Evolutionary conservation across 2,888 invertebrate species (phyloP).

Genomic region (Dasypogon diadema): DNA sequence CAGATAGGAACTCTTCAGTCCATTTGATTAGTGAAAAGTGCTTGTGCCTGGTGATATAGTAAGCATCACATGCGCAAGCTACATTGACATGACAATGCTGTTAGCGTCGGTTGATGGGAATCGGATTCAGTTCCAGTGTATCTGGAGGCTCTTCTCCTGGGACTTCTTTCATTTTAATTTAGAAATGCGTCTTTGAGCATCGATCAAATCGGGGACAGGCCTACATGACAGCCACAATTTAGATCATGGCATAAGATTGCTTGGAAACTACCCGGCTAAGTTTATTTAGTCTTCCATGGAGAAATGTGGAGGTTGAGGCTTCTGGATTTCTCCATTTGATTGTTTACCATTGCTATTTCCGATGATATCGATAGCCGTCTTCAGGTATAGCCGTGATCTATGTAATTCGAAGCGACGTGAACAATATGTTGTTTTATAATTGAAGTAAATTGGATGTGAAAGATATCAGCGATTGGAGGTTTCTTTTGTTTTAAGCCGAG

Average conservation of each 20-base stretch:
- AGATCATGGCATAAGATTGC: constrained; percentile 51
- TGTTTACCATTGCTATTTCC: constrained; percentile 34
- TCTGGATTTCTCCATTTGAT: constrained; percentile 46
- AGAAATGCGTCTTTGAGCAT: constrained; percentile 52
- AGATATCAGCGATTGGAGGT: constrained; percentile 34
- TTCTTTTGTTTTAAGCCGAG: constrained; percentile 1
- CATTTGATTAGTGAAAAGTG: constrained; percentile 43
- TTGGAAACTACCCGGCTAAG: constrained; percentile 27
- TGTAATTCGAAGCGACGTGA: constrained; percentile 41
- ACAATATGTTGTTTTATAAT: constrained; percentile 50
- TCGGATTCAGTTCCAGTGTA: constrained; percentile 36
- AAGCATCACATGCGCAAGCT: constrained; percentile 14
- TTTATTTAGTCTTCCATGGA: constrained; percentile 36
- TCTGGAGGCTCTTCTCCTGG: constrained; percentile 28
- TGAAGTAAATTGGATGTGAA: constrained; percentile 45
- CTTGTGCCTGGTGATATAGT: constrained; percentile 22
- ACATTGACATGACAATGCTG: constrained; percentile 53
- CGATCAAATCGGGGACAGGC: constrained; percentile 52
- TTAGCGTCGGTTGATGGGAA: constrained; percentile 47
- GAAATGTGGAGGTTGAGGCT: constrained; percentile 45
- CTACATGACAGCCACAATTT: constrained; percentile 53
- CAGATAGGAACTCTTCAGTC: constrained; percentile 39
- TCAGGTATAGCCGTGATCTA: constrained; percentile 42
- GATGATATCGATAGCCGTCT: constrained; percentile 33
- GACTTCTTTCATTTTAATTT: constrained; percentile 43